phyloP scores from a whole-genome alignment of 2,113 vertebrate species.

The Triplophysa siluroides region DNA sequence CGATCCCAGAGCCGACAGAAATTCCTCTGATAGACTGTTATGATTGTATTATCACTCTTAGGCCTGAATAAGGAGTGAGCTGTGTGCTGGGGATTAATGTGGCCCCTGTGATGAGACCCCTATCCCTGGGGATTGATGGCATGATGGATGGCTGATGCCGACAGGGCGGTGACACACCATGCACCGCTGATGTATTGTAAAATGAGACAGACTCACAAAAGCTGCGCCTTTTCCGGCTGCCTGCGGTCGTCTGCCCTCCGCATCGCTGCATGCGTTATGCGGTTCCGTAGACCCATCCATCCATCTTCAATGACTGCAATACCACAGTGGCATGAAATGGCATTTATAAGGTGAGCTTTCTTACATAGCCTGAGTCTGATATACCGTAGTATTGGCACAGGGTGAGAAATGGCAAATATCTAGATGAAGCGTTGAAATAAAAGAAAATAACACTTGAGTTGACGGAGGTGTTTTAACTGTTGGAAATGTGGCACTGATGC shows the following conservation, averaged over 20 bases:
- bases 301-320: slow-evolving; percentile 37
- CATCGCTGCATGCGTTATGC: slow-evolving; percentile 40
- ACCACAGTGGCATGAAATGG: slow-evolving; percentile 27
- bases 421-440: slow-evolving; percentile 31
- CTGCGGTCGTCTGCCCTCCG: slow-evolving; percentile 47
- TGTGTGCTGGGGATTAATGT: slow-evolving; percentile 71
- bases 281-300: slow-evolving; percentile 7
- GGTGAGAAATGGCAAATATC: slow-evolving; percentile 20
- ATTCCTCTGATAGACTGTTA: slow-evolving; percentile 69
- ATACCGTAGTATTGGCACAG: not conserved
- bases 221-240: slow-evolving; percentile 61
- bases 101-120: slow-evolving; percentile 67
- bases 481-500: slow-evolving; percentile 23
- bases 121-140: slow-evolving; percentile 72
- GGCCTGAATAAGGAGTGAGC: slow-evolving; percentile 66
- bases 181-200: slow-evolving; percentile 85
- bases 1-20: slow-evolving; percentile 55
- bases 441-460: slow-evolving; percentile 20
- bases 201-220: slow-evolving; percentile 84
- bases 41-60: slow-evolving; percentile 73
- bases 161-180: slow-evolving; percentile 73
- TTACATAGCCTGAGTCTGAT: slow-evolving; percentile 1
- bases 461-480: slow-evolving; percentile 15
- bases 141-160: slow-evolving; percentile 78
- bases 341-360: slow-evolving; percentile 29